Evolutionary conservation across 2,797 vertebrate species (phyloP), one percentile per base, ranked within the genome.

Genomic region (Sparus aurata): DNA sequence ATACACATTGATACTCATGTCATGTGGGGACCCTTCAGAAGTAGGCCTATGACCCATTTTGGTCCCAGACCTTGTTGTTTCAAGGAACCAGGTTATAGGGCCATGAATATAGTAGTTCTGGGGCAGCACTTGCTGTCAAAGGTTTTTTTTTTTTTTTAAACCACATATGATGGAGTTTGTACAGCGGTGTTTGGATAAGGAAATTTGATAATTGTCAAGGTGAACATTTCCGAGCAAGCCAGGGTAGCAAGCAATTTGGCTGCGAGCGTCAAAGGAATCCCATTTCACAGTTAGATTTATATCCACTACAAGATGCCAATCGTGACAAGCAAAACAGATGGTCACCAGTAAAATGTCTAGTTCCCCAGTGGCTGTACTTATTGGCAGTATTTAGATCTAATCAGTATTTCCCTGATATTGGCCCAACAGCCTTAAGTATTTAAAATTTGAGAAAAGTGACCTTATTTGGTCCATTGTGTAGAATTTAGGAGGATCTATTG

Each of bases 21-120:
- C 70, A 71, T 54, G 41, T 53, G 55, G 49, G 34, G 58, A 72
- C 66, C 18, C 18, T 72, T 70, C 67, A 78, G 55, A 87, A 85
- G 60, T 74, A 83, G 82, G 77, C 54, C 69, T 25, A 25, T 73
- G 83, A 83, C 80, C 85, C 69, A 75, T 65, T 86, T 89, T 68
- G 30, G 25, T 64, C 62, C 57, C 73, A 74, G 73, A 69, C 65
- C 60, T 75, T 79, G 80, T 79, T 80, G 76, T 78, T 82, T 69
- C 22, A 47, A 55, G 46, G 52, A 83, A 66, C 8, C 68, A 70
- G 73, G 58, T 80, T 79, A 69, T 30, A 77, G 25, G 67, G 58
- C 43, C 62, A 46, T 49, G 16, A 23, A 30, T 49, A 27, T 49
- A 22, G 67, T 58, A 16, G 18, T 72, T 22, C 5, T 65, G 22